Evolutionary conservation across 2,888 invertebrate genomes (phyloP).

Genomic region (Smittia aterrima): DNA sequence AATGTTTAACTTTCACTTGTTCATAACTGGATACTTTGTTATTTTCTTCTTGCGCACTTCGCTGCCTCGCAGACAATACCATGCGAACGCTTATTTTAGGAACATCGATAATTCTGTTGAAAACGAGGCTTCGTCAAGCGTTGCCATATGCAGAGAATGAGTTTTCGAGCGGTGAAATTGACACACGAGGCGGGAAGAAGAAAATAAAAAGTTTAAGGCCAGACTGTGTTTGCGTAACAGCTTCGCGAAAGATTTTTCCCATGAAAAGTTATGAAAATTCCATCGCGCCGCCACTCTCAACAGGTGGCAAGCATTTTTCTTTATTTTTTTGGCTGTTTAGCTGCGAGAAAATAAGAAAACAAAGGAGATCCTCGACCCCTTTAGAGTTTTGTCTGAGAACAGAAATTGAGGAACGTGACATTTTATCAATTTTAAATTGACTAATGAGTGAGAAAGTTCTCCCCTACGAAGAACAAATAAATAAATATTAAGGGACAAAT

Average conservation of each 20-base stretch:
- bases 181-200: not conserved
- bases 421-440: slow-evolving; percentile 13
- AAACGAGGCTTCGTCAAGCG: not conserved
- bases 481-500: too few species aligned
- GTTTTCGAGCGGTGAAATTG: not conserved
- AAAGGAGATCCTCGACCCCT: not conserved
- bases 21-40: slow-evolving; percentile 12
- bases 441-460: too few species aligned
- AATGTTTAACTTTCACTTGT: slow-evolving; percentile 36
- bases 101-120: not conserved
- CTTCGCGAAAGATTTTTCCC: slow-evolving; percentile 3
- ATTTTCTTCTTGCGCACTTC: not conserved
- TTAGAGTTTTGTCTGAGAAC: too few species aligned
- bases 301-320: slow-evolving; percentile 36
- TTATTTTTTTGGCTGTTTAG: not conserved
- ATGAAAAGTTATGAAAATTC: slow-evolving; percentile 34
- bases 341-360: not conserved
- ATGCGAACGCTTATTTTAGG: not conserved
- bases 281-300: not conserved
- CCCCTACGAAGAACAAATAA: not conserved
- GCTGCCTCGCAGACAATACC: not conserved
- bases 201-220: slow-evolving; percentile 29
- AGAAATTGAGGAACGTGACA: slow-evolving; percentile 30
- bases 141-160: not conserved
- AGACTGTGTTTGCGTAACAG: not conserved